phyloP scores from a whole-genome alignment of 2,113 vertebrate species.

The Chaetodon auriga region DNA sequence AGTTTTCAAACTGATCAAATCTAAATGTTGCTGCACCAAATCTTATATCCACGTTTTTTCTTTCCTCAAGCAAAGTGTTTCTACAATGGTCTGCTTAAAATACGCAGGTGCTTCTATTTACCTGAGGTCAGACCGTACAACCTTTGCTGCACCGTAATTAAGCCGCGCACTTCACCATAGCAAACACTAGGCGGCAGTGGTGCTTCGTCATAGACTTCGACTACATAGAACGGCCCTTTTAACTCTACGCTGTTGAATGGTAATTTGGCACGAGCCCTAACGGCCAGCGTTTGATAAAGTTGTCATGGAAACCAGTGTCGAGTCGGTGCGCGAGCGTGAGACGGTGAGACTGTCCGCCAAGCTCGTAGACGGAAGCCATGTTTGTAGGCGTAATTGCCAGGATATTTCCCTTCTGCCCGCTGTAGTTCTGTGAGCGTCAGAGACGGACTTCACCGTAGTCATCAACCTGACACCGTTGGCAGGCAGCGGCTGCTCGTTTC shows the following conservation, averaged over 20 bases:
- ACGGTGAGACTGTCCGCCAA: too few relatives aligned
- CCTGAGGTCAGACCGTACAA: too few relatives aligned
- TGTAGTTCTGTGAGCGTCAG: slow-evolving; percentile 24
- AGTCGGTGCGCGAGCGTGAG: background rate
- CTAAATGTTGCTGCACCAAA: too few relatives aligned
- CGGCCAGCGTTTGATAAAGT: background rate
- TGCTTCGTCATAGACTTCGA: slow-evolving; percentile 2
- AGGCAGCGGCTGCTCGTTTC: slow-evolving; percentile 35
- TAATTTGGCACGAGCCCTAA: background rate
- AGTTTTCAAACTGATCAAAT: too few relatives aligned
- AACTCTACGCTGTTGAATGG: background rate
- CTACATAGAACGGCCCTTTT: slow-evolving; percentile 12
- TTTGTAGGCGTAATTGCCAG: background rate
- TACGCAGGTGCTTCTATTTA: too few relatives aligned
- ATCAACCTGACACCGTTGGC: background rate
- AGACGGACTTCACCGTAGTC: background rate
- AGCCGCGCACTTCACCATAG: background rate
- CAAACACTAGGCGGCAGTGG: slow-evolving; percentile 43
- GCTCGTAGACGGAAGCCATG: background rate
- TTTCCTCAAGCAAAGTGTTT: too few relatives aligned
- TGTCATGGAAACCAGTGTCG: slow-evolving; percentile 4
- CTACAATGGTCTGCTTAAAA: too few relatives aligned
- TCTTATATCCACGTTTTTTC: too few relatives aligned
- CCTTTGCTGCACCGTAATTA: background rate
- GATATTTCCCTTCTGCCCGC: slow-evolving; percentile 26